phyloP scores from a whole-genome alignment of 2,797 vertebrate species.

The Columba guinea region DNA sequence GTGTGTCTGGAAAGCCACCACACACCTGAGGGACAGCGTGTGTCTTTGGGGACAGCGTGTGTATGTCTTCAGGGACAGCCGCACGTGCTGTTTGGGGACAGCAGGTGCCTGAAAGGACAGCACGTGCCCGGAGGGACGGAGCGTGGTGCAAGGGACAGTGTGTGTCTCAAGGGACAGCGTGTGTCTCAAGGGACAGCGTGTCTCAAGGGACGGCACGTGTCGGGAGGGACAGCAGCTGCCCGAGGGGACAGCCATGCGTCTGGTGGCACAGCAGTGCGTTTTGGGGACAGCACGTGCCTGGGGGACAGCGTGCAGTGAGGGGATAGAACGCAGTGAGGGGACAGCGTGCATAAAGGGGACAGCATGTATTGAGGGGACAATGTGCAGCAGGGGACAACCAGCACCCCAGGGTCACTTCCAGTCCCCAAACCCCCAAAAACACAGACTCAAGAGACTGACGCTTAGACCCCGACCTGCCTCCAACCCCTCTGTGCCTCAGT shows the following conservation, averaged over 20 bases:
- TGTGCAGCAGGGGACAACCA: no score
- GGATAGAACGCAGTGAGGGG: no score
- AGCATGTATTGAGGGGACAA: no score
- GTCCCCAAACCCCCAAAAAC: not conserved
- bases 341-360: no score
- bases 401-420: not conserved
- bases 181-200: not conserved
- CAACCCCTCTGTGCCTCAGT: not conserved
- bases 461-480: not conserved
- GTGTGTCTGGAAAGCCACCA: not conserved
- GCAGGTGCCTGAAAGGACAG: not conserved
- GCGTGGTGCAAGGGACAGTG: not conserved
- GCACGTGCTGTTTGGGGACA: not conserved
- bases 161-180: not conserved
- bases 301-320: not conserved
- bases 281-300: not conserved
- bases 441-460: rapidly evolving
- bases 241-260: no score
- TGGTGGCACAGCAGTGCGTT: no score
- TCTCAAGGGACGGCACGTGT: not conserved
- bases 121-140: not conserved
- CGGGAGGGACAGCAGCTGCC: no score
- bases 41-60: not conserved
- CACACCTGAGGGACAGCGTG: not conserved
- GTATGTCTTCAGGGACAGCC: no score